A percentile compares a stretch with the other conserved stretches of the same genome.
phyloP scores from a whole-genome alignment of 2,888 invertebrate species.

The Conus canariensis region DNA sequence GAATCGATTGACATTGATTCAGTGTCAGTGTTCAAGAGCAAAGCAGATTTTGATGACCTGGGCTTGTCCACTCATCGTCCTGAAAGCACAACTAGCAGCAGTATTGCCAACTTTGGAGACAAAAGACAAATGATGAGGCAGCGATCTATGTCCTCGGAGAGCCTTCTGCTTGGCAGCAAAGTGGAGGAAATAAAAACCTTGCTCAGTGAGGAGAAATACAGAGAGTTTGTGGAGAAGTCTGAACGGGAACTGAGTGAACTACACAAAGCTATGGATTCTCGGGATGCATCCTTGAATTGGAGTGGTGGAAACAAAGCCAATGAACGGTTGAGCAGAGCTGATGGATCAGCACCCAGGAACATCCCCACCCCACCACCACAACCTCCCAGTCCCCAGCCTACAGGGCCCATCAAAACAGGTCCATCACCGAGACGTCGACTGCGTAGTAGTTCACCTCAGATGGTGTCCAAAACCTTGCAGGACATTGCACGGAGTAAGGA shows the following conservation, averaged over 20 bases:
- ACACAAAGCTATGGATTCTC: constrained; percentile 45
- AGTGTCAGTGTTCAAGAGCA: constrained; percentile 50
- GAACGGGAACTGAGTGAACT: constrained; percentile 62
- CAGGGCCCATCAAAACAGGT: not conserved
- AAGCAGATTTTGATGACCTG: constrained; percentile 54
- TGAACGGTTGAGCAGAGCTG: constrained; percentile 14
- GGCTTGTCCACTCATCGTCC: constrained; percentile 70
- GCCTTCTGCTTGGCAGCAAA: not conserved
- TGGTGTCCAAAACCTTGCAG: constrained; percentile 47
- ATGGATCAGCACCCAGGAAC: constrained; percentile 43
- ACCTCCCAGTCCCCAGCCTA: constrained; percentile 16
- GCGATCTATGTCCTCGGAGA: constrained; percentile 26
- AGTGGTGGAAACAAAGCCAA: not conserved
- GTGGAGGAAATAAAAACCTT: constrained; percentile 51
- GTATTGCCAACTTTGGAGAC: constrained; percentile 39
- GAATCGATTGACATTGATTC: constrained; percentile 34
- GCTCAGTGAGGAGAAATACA: constrained; percentile 63
- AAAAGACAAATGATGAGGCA: not conserved
- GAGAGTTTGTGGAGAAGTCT: constrained; percentile 62
- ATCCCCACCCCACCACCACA: constrained; percentile 27
- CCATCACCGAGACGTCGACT: constrained; percentile 39
- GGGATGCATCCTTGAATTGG: not conserved
- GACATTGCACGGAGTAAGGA: constrained; percentile 45
- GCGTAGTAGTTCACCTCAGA: constrained; percentile 32
- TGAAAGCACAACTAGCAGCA: constrained; percentile 48